A percentile compares a stretch with the other conserved stretches of the same genome.
phyloP scores from a whole-genome alignment of 1,140 invertebrate genomes.

The Anastrepha obliqua region DNA sequence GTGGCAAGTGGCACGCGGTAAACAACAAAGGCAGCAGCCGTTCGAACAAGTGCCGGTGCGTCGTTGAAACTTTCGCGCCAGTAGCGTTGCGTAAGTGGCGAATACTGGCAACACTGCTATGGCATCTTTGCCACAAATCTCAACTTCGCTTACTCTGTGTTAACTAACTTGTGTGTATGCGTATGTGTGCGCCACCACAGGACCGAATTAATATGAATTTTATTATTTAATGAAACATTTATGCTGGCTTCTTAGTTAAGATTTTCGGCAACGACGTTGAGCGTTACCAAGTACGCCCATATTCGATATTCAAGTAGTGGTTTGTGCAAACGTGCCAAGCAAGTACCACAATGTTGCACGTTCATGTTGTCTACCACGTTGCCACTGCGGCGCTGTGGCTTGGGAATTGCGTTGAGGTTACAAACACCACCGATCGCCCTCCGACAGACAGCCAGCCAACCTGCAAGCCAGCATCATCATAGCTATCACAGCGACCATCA shows the following conservation, averaged over 20 bases:
- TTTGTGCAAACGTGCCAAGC: not conserved
- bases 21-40: conserved; percentile 46
- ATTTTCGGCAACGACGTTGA: conserved; percentile 20
- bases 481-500: not conserved
- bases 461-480: not conserved
- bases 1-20: conserved; percentile 10
- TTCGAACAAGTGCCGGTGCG: conserved; percentile 44
- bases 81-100: not conserved
- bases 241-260: conserved; percentile 18
- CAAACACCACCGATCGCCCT: not conserved
- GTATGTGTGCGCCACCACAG: not conserved
- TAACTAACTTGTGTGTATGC: not conserved
- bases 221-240: conserved; percentile 56
- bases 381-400: not conserved
- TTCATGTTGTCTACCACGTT: not conserved
- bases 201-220: conserved; percentile 55
- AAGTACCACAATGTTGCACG: conserved; percentile 46
- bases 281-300: not conserved
- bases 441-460: too few species aligned
- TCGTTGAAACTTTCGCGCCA: not conserved
- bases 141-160: not conserved
- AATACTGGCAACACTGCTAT: not conserved
- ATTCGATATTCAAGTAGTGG: not conserved
- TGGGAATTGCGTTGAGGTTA: not conserved
- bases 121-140: conserved; percentile 28